A percentile compares a stretch with the other conserved stretches of the same genome.
Conservation (phyloP, 35 echinoderm and acorn worm genomes). For the Holothuria glaberrima region DNA sequence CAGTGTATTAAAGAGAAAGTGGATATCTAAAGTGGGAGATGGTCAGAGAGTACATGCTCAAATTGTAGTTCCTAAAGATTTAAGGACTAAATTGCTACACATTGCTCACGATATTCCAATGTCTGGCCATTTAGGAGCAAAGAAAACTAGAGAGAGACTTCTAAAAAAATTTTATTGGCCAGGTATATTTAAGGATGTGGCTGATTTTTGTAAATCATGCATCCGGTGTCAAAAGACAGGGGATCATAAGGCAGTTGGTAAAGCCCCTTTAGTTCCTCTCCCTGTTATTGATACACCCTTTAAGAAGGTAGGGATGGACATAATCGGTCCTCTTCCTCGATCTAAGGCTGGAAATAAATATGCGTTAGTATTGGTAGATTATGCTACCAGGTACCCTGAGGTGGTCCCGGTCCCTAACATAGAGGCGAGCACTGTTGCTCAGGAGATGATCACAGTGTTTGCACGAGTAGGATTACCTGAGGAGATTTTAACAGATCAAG, state of each 20-base stretch:
- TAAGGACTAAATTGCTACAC: neutral
- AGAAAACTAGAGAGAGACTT: neutral
- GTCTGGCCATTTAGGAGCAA: neutral
- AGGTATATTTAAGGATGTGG: too few relatives aligned
- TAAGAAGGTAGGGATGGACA: constrained; percentile 1
- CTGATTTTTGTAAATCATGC: too few relatives aligned
- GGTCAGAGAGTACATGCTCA: neutral
- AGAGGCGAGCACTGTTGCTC: neutral
- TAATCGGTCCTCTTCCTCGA: neutral
- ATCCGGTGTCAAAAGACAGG: constrained; percentile 6
- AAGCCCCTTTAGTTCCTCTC: constrained; percentile 18
- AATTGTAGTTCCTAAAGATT: neutral
- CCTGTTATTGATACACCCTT: constrained; percentile 23
- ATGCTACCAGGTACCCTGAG: constrained; percentile 23
- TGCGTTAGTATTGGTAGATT: neutral
- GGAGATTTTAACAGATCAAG: constrained; percentile 24
- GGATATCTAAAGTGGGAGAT: neutral
- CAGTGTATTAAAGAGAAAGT: neutral
- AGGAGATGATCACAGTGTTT: constrained; percentile 18
- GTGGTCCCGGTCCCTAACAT: neutral
- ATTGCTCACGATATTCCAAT: neutral
- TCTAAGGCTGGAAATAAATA: constrained; percentile 9
- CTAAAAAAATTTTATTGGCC: constrained; percentile 22
- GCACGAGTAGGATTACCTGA: constrained; percentile 9
- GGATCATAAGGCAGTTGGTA: neutral